phyloP scores from a whole-genome alignment of 1,140 invertebrate species.

The Pseudachorutes palmiensis region DNA sequence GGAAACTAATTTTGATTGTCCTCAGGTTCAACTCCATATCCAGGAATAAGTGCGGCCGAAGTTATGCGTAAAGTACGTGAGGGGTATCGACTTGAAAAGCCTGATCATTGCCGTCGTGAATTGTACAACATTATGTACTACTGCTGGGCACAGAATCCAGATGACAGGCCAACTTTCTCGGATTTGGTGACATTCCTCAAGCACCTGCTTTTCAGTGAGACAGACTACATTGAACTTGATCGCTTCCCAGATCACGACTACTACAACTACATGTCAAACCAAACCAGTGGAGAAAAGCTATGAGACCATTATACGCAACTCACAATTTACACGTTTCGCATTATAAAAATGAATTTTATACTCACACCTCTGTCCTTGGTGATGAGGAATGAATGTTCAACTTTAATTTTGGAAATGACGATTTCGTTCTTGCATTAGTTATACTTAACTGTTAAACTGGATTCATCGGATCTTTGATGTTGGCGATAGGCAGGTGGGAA shows the following conservation, averaged over 20 bases:
- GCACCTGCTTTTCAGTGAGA: slow-evolving; percentile 72
- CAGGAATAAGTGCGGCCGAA: slow-evolving; percentile 67
- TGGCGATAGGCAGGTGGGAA: neutral
- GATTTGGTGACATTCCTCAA: slow-evolving; percentile 72
- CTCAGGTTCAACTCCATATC: slow-evolving; percentile 81
- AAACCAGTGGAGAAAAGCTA: slow-evolving; percentile 70
- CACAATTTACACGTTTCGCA: neutral
- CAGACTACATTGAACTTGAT: slow-evolving; percentile 86
- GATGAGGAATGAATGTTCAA: too few species aligned
- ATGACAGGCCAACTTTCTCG: slow-evolving; percentile 64
- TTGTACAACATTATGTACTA: slow-evolving; percentile 91
- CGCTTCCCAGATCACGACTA: slow-evolving; percentile 88
- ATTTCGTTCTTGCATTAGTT: too few species aligned
- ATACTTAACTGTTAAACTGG: too few species aligned
- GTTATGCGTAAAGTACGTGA: slow-evolving; percentile 54
- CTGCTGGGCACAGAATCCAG: slow-evolving; percentile 77
- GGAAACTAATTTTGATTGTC: slow-evolving; percentile 34
- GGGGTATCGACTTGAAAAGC: slow-evolving; percentile 75
- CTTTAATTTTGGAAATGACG: too few species aligned
- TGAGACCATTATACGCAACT: too few species aligned
- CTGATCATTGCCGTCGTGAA: slow-evolving; percentile 77
- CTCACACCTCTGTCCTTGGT: neutral
- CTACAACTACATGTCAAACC: slow-evolving; percentile 70
- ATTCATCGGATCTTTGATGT: neutral
- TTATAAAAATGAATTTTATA: slow-evolving; percentile 2